phyloP scores from a whole-genome alignment of 2,797 vertebrate genomes.

The Anniella stebbinsi region DNA sequence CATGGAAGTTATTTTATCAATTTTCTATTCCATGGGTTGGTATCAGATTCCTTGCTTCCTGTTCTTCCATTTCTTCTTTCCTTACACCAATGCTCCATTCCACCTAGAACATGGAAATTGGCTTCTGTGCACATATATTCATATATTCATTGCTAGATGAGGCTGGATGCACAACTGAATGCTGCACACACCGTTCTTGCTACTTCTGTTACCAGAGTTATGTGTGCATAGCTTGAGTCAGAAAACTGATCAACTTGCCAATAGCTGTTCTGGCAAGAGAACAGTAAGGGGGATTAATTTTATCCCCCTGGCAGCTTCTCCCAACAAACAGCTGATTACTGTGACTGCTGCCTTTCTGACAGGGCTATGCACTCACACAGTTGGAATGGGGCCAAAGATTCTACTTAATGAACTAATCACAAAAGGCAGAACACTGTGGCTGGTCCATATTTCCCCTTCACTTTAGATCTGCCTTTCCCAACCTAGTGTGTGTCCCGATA shows the following conservation, averaged over 20 bases:
- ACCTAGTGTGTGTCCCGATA: too few species aligned
- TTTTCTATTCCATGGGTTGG: slow-evolving; percentile 32
- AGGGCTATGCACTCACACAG: not conserved
- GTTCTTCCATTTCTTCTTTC: not conserved
- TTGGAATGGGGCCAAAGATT: not conserved
- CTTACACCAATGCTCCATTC: not conserved
- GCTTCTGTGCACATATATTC: not conserved
- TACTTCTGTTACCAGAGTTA: not conserved
- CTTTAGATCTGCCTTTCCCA: not conserved
- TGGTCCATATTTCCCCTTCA: not conserved
- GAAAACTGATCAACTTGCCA: not conserved
- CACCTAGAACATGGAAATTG: not conserved
- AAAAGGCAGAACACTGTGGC: not conserved
- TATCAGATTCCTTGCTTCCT: slow-evolving; percentile 35
- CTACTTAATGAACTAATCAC: not conserved
- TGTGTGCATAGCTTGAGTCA: not conserved
- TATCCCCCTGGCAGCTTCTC: not conserved
- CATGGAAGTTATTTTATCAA: slow-evolving; percentile 34
- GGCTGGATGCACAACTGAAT: not conserved
- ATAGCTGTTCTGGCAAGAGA: not conserved
- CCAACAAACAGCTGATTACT: not conserved
- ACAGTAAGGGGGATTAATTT: not conserved
- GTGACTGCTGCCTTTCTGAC: not conserved
- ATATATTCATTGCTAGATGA: not conserved
- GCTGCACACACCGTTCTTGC: not conserved